A percentile compares a stretch with the other conserved stretches of the same genome.
Evolutionary conservation across 2,113 vertebrate species (phyloP).

Genomic region (Boulengeromyrus knoepffleri): DNA sequence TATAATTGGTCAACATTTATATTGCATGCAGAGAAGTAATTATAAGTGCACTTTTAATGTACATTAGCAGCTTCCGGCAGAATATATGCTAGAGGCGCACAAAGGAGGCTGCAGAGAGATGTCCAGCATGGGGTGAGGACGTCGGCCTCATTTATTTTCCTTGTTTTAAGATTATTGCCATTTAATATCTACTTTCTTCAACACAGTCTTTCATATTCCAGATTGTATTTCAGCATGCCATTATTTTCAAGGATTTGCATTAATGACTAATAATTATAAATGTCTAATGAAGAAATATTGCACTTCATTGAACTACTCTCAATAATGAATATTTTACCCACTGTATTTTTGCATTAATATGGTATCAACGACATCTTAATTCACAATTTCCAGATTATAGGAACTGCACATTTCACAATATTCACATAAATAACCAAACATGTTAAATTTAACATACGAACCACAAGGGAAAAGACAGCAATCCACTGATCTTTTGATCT

Average conservation of each 20-base stretch:
- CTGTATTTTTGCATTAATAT: not conserved
- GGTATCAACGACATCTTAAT: not conserved
- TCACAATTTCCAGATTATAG: not conserved
- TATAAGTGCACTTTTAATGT: conserved; percentile 36
- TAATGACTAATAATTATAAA: not conserved
- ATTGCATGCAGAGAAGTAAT: conserved; percentile 52
- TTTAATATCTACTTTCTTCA: not conserved
- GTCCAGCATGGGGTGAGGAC: not conserved
- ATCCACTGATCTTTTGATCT: not conserved
- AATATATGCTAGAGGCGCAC: conserved; percentile 2
- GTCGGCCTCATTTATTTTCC: not conserved
- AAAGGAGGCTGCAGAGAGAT: not conserved
- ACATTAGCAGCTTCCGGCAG: conserved; percentile 16
- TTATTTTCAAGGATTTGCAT: not conserved
- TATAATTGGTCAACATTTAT: conserved; percentile 75
- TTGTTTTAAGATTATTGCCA: conserved; percentile 6
- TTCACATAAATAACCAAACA: not conserved
- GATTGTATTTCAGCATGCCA: not conserved
- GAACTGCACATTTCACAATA: not conserved
- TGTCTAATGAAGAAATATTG: not conserved
- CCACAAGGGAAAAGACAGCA: not conserved
- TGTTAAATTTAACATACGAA: not conserved
- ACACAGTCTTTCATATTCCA: not conserved
- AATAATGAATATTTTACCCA: not conserved
- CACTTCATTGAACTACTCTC: not conserved